A percentile compares a stretch with the other conserved stretches of the same genome.
phyloP scores from a whole-genome alignment of 64 coral and sea anemone species.

The Astreopora myriophthalma region DNA sequence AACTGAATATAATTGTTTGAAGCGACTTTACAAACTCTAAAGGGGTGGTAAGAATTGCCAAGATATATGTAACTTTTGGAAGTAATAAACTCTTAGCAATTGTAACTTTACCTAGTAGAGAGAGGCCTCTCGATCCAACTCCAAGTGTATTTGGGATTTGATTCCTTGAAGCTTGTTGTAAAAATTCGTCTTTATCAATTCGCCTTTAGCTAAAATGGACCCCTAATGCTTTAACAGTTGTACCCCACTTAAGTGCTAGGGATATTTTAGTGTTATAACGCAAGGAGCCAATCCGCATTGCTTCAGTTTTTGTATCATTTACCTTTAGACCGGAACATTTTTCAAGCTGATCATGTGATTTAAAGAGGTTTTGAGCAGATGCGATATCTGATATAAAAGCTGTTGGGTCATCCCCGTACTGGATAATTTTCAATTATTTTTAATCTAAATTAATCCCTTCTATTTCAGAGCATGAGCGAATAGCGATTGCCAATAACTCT shows the following conservation, averaged over 20 bases:
- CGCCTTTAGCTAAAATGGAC: background rate
- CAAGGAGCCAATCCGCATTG: background rate
- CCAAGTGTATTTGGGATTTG: slow-evolving; percentile 2
- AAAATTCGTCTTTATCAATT: background rate
- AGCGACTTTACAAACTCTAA: background rate
- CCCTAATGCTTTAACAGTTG: background rate
- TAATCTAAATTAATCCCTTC: too few relatives aligned
- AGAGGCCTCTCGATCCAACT: too few relatives aligned
- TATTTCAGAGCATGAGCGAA: too few relatives aligned
- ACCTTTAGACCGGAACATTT: background rate
- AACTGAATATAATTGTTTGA: background rate
- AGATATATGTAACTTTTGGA: too few relatives aligned
- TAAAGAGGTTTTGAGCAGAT: too few relatives aligned
- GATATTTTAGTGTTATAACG: background rate
- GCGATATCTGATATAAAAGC: too few relatives aligned
- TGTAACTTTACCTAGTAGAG: too few relatives aligned
- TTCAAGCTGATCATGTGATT: background rate
- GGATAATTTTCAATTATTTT: too few relatives aligned
- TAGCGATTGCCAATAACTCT: too few relatives aligned
- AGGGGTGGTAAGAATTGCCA: background rate
- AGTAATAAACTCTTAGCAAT: too few relatives aligned
- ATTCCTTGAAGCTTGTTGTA: background rate
- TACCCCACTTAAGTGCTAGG: background rate
- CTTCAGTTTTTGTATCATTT: background rate
- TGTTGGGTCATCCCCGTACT: too few relatives aligned